Evolutionary conservation across 2,797 vertebrate species (phyloP), one percentile per base, ranked within the genome.

Genomic region (Psittacula echo): DNA sequence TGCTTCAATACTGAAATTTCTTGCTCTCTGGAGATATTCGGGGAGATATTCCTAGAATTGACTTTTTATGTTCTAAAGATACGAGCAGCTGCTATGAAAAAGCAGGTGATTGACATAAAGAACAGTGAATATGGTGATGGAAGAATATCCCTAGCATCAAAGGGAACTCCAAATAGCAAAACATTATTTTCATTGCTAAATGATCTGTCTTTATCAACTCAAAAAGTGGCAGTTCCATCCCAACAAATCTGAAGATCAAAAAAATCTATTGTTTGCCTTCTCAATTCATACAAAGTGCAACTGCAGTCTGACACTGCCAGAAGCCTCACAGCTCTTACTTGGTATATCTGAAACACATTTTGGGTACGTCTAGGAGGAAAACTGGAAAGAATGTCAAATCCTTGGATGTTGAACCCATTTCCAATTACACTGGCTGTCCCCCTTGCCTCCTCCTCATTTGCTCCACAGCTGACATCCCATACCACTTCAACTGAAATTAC

Each of bases 51-150:
- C 92, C 71, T 82, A 94, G 92, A 94, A 54, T 9, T 17, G 58
- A 77, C 61, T 67, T 89, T 64, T 72, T 87, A 79, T 48, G 41
- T 80, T 89, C 68, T 51, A n/a, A 65, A 93, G 65, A 87, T 29
- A 34, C 2, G 32, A 94, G 67, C 86, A 96, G 74, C 79, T 93
- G 89, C 85, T 82, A 61, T 30, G 54, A 89, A 73, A 89, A 60
- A 94, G 79, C n/a, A 47, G 58, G 67, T 68, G 85, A 86, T 1
- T 90, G 90, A 95, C 76, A 92, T 1, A 2, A 85, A 20, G 68
- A 91, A 83, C 37, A 92, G 74, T 47, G 50, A 47, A 64, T 81
- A 89, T 50, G 51, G 81, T 72, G 76, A 95, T 75, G 85, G 44
- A 81, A 84, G 53, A 81, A 71, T 13, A 76, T 51, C n/a, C 24